A percentile compares a stretch with the other conserved stretches of the same genome.
These are phyloP conservation scores for Eutolmus rufibarbis DNA, from an alignment of 2,888 invertebrate species.

Conservation along the genomic window DNA sequence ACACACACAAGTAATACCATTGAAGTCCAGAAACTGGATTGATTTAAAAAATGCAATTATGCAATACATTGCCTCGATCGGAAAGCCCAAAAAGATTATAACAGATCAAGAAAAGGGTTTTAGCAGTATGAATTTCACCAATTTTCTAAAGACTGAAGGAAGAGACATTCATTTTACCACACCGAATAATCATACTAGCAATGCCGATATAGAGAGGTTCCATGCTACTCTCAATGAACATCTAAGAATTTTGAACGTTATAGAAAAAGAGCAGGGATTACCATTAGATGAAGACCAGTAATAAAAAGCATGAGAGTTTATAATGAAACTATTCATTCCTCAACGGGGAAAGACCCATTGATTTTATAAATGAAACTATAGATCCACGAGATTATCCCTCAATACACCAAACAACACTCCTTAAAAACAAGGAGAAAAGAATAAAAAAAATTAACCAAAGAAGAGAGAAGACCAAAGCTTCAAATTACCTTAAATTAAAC, in stretches of 20 bases:
- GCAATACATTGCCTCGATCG: constrained; percentile 42
- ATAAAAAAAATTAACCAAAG: neutral
- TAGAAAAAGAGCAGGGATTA: no score
- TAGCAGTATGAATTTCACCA: neutral
- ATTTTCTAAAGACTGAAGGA: constrained; percentile 3
- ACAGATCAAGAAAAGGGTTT: neutral
- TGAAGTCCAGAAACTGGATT: constrained; percentile 4
- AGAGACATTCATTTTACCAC: constrained; percentile 24
- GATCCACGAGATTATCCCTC: neutral
- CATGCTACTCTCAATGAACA: no score
- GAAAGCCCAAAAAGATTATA: constrained; percentile 42
- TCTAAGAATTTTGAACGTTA: no score
- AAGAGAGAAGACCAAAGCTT: neutral
- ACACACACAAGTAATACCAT: constrained; percentile 11
- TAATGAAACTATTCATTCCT: no score
- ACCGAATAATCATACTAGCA: constrained; percentile 30
- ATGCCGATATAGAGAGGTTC: neutral
- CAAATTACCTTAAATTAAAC: neutral
- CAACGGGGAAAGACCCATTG: constrained; percentile 23
- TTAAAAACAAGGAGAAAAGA: neutral
- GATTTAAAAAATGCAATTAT: constrained; percentile 30
- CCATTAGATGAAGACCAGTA: no score
- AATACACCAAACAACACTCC: neutral
- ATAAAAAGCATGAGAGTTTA: no score
- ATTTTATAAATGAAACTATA: neutral